Percentiles rank a stretch among this genome's conserved stretches.
These are phyloP conservation scores for Amphimedon queenslandica DNA, from an alignment of 37 sponge, comb jelly and placozoan species.

Conservation along the genomic window DNA sequence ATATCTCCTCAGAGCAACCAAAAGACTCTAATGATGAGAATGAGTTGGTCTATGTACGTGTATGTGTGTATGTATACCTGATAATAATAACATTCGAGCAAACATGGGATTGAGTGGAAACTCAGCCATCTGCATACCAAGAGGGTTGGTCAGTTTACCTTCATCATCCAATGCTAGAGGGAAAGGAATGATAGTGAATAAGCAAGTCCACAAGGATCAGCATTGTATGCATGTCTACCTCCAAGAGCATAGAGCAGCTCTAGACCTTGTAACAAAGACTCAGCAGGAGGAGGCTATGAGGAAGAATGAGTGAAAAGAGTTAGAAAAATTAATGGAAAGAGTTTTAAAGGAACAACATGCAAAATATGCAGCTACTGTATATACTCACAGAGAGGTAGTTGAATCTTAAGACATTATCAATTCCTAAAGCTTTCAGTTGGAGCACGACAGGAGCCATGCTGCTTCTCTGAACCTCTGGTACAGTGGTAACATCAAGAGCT, in stretches of 20 bases:
- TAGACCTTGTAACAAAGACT: slow-evolving; percentile 56
- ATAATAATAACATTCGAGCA: slow-evolving; percentile 83
- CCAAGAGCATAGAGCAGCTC: slow-evolving; percentile 89
- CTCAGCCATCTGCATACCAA: slow-evolving; percentile 87
- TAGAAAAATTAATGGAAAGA: no score
- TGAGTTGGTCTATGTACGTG: background rate
- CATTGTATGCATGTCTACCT: slow-evolving; percentile 33
- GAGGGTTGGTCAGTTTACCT: slow-evolving; percentile 64
- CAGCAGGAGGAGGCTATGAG: slow-evolving; percentile 82
- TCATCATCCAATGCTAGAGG: slow-evolving; percentile 66
- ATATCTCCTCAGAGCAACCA: slow-evolving; percentile 87
- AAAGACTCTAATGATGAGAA: slow-evolving; percentile 40
- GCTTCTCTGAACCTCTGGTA: slow-evolving; percentile 79
- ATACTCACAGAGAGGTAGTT: slow-evolving; percentile 84
- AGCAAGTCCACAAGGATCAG: background rate
- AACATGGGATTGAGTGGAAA: slow-evolving; percentile 92
- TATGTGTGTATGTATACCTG: slow-evolving; percentile 42
- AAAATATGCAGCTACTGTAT: no score
- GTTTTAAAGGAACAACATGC: no score
- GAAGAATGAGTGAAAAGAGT: no score
- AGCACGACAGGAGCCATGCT: slow-evolving; percentile 81
- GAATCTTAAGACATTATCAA: slow-evolving; percentile 89
- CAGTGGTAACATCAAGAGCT: slow-evolving; percentile 39
- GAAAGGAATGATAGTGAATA: no score
- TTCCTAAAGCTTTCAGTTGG: slow-evolving; percentile 86